phyloP scores from a whole-genome alignment of 23 tunicate genomes.

The Halocynthia aurantium region DNA sequence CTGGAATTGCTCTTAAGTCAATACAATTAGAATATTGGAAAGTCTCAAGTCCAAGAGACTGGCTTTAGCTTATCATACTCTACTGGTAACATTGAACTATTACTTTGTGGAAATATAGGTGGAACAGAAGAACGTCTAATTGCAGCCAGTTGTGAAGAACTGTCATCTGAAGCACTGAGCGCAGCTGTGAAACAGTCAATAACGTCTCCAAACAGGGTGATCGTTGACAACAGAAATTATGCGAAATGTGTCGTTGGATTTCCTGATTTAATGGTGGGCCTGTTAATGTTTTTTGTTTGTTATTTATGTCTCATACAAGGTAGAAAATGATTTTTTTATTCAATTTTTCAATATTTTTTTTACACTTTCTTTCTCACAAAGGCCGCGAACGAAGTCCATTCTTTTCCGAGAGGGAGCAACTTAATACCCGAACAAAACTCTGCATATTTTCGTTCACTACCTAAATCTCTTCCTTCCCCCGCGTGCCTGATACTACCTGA shows the following conservation, averaged over 20 bases:
- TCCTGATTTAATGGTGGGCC: conserved; percentile 62
- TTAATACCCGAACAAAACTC: conserved; percentile 11
- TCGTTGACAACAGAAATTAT: conserved; percentile 46
- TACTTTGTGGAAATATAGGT: conserved; percentile 6
- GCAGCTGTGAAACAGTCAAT: conserved; percentile 50
- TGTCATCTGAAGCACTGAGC: conserved; percentile 42
- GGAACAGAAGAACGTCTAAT: conserved; percentile 33
- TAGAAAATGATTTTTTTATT: not conserved
- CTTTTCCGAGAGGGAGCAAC: conserved; percentile 39
- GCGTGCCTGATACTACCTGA: conserved; percentile 46
- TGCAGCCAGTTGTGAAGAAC: conserved; percentile 24
- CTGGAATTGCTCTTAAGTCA: no score
- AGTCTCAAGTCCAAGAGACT: no score
- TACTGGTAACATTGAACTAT: not conserved
- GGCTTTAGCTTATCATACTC: not conserved
- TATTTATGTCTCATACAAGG: not conserved
- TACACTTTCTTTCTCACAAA: not conserved
- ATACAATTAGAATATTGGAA: no score
- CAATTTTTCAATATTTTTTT: not conserved
- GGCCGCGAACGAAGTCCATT: conserved; percentile 71
- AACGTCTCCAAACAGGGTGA: conserved; percentile 69
- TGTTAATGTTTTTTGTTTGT: not conserved
- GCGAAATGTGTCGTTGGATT: conserved; percentile 91
- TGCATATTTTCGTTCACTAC: not conserved
- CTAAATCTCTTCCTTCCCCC: conserved; percentile 38